Evolutionary conservation across 2,797 vertebrate species (phyloP).

Genomic region (Amniataba percoides): DNA sequence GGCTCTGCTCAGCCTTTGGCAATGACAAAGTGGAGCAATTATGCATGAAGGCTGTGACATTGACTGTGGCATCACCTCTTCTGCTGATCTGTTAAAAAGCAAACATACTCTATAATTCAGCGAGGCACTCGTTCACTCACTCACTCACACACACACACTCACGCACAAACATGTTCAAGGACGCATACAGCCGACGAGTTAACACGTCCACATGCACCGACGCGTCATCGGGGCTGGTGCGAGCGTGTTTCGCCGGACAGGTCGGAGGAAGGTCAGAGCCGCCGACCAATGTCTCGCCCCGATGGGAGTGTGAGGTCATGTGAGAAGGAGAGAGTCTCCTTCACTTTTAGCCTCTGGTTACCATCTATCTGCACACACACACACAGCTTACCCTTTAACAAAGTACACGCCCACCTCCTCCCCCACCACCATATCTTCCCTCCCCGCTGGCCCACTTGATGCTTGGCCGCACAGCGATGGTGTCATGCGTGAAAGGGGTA

Average conservation of each 20-base stretch:
- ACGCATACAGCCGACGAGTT: conserved; percentile 66
- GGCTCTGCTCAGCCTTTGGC: conserved; percentile 70
- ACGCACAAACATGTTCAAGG: conserved; percentile 63
- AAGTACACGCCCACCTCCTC: conserved; percentile 11
- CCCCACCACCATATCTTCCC: background rate
- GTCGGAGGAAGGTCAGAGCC: conserved; percentile 60
- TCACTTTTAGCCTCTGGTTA: conserved; percentile 47
- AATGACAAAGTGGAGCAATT: conserved; percentile 85
- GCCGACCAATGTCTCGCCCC: conserved; percentile 38
- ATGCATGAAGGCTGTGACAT: conserved; percentile 84
- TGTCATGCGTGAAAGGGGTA: conserved; percentile 83
- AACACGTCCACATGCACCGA: conserved; percentile 29
- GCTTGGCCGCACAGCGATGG: conserved; percentile 77
- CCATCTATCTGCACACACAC: conserved; percentile 24
- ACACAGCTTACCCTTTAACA: conserved; percentile 16
- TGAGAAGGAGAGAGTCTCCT: conserved; percentile 34
- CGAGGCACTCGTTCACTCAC: conserved; percentile 36
- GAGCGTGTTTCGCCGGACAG: conserved; percentile 37
- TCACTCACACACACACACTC: conserved; percentile 19
- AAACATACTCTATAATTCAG: conserved; percentile 79
- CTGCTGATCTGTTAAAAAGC: conserved; percentile 81
- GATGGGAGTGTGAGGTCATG: conserved; percentile 29
- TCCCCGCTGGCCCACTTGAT: conserved; percentile 37
- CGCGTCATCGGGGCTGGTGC: conserved; percentile 18
- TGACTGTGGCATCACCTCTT: conserved; percentile 80